phyloP scores from a whole-genome alignment of 2,113 vertebrate species.

The Python bivittatus region DNA sequence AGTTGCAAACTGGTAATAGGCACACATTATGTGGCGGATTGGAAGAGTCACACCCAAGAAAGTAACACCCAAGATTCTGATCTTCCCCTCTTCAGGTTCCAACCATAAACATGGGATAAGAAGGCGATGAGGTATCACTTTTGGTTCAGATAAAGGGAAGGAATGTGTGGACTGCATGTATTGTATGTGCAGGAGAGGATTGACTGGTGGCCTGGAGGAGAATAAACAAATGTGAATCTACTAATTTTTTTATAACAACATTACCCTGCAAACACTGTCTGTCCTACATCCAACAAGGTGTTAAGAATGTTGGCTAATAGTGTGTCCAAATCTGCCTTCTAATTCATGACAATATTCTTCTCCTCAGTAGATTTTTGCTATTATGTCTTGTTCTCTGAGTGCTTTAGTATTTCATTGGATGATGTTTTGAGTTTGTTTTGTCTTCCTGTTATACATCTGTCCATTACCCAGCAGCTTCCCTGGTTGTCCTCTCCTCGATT shows the following conservation, averaged over 20 bases:
- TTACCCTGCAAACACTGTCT: background rate
- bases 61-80: background rate
- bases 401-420: background rate
- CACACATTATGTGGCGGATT: background rate
- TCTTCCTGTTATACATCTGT: background rate
- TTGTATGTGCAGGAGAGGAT: background rate
- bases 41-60: background rate
- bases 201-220: background rate
- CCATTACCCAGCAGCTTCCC: background rate
- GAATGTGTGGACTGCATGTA: too few relatives aligned
- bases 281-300: background rate
- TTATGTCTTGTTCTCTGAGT: background rate
- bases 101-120: background rate
- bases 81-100: background rate
- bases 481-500: background rate
- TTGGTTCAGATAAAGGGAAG: background rate
- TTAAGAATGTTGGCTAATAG: background rate
- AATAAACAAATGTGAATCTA: background rate
- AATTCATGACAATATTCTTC: background rate
- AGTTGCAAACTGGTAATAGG: background rate
- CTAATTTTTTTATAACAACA: background rate
- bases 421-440: background rate
- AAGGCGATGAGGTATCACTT: background rate
- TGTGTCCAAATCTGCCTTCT: background rate
- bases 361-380: background rate